Evolutionary conservation across 2,888 invertebrate species (phyloP), one percentile per base, ranked within the genome.

Genomic region (Drosophila peninsularis): DNA sequence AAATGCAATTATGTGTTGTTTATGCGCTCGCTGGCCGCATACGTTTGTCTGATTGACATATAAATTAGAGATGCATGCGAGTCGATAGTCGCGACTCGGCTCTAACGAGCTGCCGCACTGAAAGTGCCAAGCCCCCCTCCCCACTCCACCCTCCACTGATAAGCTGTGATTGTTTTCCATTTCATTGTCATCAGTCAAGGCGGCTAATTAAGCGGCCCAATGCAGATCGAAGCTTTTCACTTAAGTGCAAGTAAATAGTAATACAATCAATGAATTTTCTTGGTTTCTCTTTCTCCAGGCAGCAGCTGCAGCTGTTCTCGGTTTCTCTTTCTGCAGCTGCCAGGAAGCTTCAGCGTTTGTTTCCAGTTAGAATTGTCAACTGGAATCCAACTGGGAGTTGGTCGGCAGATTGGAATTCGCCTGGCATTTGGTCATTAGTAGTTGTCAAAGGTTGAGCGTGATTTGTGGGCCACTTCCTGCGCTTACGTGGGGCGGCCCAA

Each of bases 1-100:
- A 83, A 85, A 85, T 89, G 90, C 85, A 86, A 89, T 89, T 86
- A 88, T 86, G 90, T 86, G 85, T 80, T 71, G 86, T 86, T 86
- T 86, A 86, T 86, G 74, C 78, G 83, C 83, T 75, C 72, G 63
- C 72, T 68, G 60, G 69, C 76, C 78, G 75, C 85, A 86, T 86
- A 85, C 86, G 68, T 86, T 78, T 88, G 74, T 62, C 88, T 86
- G 85, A 86, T 86, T 86, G 85, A 86, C 85, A 86, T 71, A 86
- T 86, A 86, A 86, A 86, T 86, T 88, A 76, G 74, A 75, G 87
- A 82, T 85, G 83, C 83, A 85, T 85, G 86, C 83, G 71, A 88
- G 75, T 82, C 77, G 85, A 88, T 89, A 68, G 79, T 68, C 50
- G 39, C 70, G 44, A 32, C 62, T 61, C 32, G 58, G 36, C 64